Conservation (phyloP, 1,140 invertebrate species). For the Wiebesia pumilae region DNA sequence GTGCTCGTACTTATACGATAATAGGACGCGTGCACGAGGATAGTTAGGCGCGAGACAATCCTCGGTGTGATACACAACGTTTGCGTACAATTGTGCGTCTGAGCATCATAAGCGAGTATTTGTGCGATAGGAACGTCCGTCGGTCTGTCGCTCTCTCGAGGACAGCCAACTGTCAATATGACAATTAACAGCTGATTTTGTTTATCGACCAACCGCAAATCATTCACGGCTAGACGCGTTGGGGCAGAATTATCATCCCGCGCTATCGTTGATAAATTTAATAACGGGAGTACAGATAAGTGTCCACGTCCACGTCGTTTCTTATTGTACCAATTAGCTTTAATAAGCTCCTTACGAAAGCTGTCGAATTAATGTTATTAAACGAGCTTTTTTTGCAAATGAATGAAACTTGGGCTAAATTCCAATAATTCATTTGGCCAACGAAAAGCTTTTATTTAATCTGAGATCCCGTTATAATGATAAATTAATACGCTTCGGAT, state of each 20-base stretch:
- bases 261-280: not conserved
- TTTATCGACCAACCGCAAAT: not conserved
- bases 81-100: not conserved
- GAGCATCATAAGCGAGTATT: not conserved
- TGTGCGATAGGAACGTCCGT: not conserved
- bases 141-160: not conserved
- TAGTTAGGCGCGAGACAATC: not conserved
- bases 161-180: not conserved
- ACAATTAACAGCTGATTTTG: constrained; percentile 17
- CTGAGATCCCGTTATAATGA: no score
- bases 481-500: no score
- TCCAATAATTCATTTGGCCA: no score
- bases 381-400: no score
- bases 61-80: not conserved
- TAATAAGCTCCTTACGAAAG: no score
- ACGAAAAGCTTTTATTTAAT: no score
- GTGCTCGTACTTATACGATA: constrained; percentile 1
- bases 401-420: no score
- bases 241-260: no score
- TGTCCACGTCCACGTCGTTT: no score
- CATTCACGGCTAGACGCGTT: not conserved
- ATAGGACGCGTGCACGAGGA: not conserved
- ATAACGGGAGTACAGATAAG: no score
- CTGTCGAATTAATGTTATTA: no score
- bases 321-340: no score